These are phyloP conservation scores for Ganaspis brasiliensis DNA, from an alignment of 2,888 invertebrate genomes.

Conservation along the genomic window DNA sequence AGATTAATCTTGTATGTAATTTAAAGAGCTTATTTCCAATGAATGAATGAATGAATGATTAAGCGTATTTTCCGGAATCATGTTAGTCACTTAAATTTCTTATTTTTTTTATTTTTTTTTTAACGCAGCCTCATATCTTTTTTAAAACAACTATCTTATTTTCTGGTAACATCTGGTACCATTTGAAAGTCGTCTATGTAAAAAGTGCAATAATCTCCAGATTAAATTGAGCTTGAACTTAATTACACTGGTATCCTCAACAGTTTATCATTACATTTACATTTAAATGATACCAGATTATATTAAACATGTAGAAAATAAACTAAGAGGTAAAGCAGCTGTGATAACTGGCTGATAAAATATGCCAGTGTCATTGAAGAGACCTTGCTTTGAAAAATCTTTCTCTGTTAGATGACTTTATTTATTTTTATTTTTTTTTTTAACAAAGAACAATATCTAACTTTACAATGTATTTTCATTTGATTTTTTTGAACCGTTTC, in stretches of 20 bases:
- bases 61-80: too few species aligned
- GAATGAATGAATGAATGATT: too few species aligned
- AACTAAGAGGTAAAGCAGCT: slow-evolving; percentile 31
- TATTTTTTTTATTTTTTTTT: too few species aligned
- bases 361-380: slow-evolving; percentile 16
- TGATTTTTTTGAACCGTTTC: too few species aligned
- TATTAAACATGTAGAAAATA: slow-evolving; percentile 27
- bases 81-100: too few species aligned
- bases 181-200: background rate
- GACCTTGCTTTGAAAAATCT: slow-evolving; percentile 26
- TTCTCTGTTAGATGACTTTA: background rate
- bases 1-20: too few species aligned
- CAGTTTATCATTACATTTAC: slow-evolving; percentile 11
- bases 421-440: background rate
- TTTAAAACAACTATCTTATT: too few species aligned
- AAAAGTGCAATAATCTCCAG: slow-evolving; percentile 3
- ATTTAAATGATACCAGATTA: slow-evolving; percentile 21
- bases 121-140: too few species aligned
- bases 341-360: slow-evolving; percentile 36
- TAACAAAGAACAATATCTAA: background rate
- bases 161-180: too few species aligned
- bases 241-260: background rate
- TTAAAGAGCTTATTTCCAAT: too few species aligned
- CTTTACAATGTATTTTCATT: background rate
- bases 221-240: background rate